These are phyloP conservation scores for Aporrectodea caliginosa DNA, from an alignment of 1,140 invertebrate genomes.

Conservation along the genomic window DNA sequence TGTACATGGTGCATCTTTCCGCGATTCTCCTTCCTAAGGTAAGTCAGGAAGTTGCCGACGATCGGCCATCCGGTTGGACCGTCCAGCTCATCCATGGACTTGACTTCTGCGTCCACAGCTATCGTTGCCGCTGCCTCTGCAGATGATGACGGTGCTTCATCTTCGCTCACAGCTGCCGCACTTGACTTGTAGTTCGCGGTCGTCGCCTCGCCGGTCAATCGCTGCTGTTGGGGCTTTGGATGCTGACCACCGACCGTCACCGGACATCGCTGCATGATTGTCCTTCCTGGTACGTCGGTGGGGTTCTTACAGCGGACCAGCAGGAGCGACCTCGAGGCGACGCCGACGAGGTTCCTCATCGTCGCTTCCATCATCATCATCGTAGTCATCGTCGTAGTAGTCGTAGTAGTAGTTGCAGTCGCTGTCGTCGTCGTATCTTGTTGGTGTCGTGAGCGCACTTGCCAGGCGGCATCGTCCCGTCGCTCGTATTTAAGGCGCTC, in stretches of 20 bases:
- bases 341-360: background rate
- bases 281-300: background rate
- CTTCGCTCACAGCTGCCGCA: too few relatives aligned
- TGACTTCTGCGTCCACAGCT: background rate
- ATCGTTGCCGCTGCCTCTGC: background rate
- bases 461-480: background rate
- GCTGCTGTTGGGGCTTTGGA: background rate
- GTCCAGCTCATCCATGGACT: constrained; percentile 20
- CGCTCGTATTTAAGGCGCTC: background rate
- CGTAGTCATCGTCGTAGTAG: background rate
- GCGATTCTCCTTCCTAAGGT: constrained; percentile 30
- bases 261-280: background rate
- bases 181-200: too few relatives aligned
- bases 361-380: background rate
- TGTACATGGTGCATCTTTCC: constrained; percentile 26
- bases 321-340: background rate
- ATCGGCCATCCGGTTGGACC: constrained; percentile 28
- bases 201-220: background rate
- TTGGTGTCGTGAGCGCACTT: background rate
- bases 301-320: background rate
- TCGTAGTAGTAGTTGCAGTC: background rate
- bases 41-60: constrained; percentile 27
- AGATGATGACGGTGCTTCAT: too few relatives aligned
- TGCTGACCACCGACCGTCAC: background rate
- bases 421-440: background rate